Conservation (phyloP, 2,888 invertebrate genomes). For the Allacma fusca region DNA sequence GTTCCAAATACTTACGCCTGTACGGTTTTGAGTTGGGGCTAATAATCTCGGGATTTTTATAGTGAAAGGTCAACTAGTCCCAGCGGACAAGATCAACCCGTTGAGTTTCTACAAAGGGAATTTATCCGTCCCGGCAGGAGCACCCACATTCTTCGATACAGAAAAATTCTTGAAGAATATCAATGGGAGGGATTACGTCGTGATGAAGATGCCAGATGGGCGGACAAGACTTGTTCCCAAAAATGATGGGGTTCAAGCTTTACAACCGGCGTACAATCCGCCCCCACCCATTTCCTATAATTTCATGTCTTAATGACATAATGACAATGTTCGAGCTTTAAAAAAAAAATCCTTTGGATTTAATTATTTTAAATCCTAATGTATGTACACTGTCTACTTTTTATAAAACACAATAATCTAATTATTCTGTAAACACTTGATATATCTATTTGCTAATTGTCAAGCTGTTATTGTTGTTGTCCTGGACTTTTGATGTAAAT, state of each 20-base stretch:
- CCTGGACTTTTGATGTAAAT: too few relatives aligned
- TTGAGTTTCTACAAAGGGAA: conserved; percentile 61
- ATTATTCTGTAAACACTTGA: too few relatives aligned
- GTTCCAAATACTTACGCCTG: not conserved
- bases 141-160: conserved; percentile 61
- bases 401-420: too few relatives aligned
- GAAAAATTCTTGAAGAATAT: conserved; percentile 61
- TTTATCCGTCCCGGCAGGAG: conserved; percentile 58
- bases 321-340: too few relatives aligned
- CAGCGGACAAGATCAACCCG: conserved; percentile 53
- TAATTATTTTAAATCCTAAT: too few relatives aligned
- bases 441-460: too few relatives aligned
- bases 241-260: conserved; percentile 57
- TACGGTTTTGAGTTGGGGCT: not conserved
- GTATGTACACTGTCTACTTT: too few relatives aligned
- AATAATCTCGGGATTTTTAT: too few relatives aligned
- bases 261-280: conserved; percentile 61
- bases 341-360: too few relatives aligned
- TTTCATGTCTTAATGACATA: conserved; percentile 60
- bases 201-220: conserved; percentile 61
- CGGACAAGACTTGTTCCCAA: conserved; percentile 61
- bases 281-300: conserved; percentile 59
- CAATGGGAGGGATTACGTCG: conserved; percentile 61
- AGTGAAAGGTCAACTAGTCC: conserved; percentile 60
- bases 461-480: too few relatives aligned